Evolutionary conservation across 2,797 vertebrate genomes (phyloP).

Genomic region (Hypotaenidia philippensis): DNA sequence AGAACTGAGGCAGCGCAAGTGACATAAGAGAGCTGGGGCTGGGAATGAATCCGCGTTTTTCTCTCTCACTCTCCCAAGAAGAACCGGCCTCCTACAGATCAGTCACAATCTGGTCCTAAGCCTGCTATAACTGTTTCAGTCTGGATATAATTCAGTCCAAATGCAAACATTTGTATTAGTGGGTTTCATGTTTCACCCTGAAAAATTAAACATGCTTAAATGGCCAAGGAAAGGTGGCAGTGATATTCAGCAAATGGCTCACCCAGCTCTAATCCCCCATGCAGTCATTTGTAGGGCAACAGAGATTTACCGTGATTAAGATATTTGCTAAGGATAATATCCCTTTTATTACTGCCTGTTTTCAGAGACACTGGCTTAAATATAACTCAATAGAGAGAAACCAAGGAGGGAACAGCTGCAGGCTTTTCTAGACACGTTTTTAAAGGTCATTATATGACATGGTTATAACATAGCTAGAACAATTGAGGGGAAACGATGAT

Average conservation of each 20-base stretch:
- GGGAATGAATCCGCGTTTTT: conserved; percentile 23
- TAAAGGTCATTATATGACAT: conserved; percentile 46
- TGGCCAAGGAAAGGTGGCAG: conserved; percentile 66
- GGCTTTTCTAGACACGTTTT: conserved; percentile 55
- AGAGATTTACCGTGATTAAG: conserved; percentile 72
- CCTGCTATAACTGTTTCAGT: conserved; percentile 47
- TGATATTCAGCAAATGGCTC: conserved; percentile 76
- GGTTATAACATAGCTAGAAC: neutral
- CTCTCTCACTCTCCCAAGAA: conserved; percentile 43
- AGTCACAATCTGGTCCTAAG: conserved; percentile 57
- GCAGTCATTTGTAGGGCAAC: conserved; percentile 75
- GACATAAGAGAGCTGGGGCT: conserved; percentile 16
- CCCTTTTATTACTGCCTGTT: conserved; percentile 67
- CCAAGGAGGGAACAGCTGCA: conserved; percentile 63
- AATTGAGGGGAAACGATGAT: conserved; percentile 24
- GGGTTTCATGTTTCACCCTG: conserved; percentile 70
- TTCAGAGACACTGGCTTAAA: conserved; percentile 67
- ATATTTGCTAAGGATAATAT: conserved; percentile 74
- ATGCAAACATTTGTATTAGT: conserved; percentile 67
- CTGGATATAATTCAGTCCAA: conserved; percentile 72
- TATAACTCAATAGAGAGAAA: conserved; percentile 27
- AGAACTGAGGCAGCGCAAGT: neutral
- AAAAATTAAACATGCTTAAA: conserved; percentile 72
- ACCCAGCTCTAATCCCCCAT: conserved; percentile 55
- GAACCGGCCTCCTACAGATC: conserved; percentile 46